phyloP scores from a whole-genome alignment of 1,140 invertebrate species.

The Drosophila sp. region DNA sequence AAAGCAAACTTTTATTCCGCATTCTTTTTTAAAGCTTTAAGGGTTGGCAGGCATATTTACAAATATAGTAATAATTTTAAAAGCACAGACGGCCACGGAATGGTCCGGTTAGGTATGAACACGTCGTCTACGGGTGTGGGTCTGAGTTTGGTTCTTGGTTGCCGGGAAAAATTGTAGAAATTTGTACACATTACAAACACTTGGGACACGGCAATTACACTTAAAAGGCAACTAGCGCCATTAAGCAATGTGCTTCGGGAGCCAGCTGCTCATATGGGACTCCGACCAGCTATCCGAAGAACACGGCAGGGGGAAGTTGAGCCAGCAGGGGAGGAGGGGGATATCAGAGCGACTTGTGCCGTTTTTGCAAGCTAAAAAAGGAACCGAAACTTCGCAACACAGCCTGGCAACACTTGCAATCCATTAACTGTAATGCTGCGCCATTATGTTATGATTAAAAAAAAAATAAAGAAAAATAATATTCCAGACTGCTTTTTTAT shows the following conservation, averaged over 20 bases:
- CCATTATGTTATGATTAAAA: slow-evolving; percentile 68
- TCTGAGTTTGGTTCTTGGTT: slow-evolving; percentile 16
- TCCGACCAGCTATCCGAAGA: slow-evolving; percentile 8
- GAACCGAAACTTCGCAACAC: slow-evolving; percentile 25
- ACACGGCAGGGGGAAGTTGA: background rate
- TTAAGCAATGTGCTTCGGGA: slow-evolving; percentile 63
- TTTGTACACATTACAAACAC: slow-evolving; percentile 73
- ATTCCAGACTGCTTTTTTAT: slow-evolving; percentile 25
- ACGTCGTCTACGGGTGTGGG: background rate
- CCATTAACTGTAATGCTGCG: slow-evolving; percentile 63
- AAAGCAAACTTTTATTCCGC: slow-evolving; percentile 13
- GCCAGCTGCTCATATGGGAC: slow-evolving; percentile 56
- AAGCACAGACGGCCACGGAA: slow-evolving; percentile 51
- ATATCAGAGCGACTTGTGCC: slow-evolving; percentile 25
- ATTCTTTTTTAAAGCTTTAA: slow-evolving; percentile 43
- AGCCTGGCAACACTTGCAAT: slow-evolving; percentile 67
- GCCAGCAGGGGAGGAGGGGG: background rate
- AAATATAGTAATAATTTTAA: slow-evolving; percentile 73
- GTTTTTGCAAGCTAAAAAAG: slow-evolving; percentile 59
- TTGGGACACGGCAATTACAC: slow-evolving; percentile 74
- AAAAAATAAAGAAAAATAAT: slow-evolving; percentile 33
- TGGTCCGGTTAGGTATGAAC: slow-evolving; percentile 3
- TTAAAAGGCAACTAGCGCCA: slow-evolving; percentile 73
- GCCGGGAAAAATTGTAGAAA: slow-evolving; percentile 62
- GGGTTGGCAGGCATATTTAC: slow-evolving; percentile 33